Evolutionary conservation across 2,113 vertebrate species (phyloP), one percentile per base, ranked within the genome.

Genomic region (Eretmochelys imbricata): DNA sequence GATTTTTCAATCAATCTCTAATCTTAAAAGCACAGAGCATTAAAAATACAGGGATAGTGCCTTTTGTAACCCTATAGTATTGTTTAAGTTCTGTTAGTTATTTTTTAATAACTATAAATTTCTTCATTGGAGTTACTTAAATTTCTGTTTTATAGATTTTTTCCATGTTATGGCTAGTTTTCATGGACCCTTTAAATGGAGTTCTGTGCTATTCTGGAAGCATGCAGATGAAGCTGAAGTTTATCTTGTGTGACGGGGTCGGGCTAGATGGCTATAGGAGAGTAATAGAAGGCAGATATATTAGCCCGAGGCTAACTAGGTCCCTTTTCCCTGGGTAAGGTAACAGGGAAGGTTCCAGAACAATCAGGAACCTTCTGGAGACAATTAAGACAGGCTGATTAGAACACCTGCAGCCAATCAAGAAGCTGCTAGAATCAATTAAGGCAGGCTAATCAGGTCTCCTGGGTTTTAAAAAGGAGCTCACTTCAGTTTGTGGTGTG

Each of bases 101-200:
- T 27, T 51, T 93, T 94, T 92, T 91, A 96, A 75, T 84, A 94
- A 89, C 29, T 72, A 78, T 65, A 92, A 83, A 88, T 80, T 92
- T 94, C 27, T 96, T 89, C 79, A 54, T 14, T 87, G 88, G 24
- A 89, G 10, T 93, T 79, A n/a, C 72, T 94, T 65, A 25, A 19
- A 72, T 93, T 55, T 94, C 78, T 31, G 0, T 55, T 51, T 86
- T 89, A 90, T 72, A 88, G 85, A 16, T 38, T 91, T 93, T 93
- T 86, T 53, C 81, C 11, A 0, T 55, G 22, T 89, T 89, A 22
- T 5, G 55, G 72, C 54, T 24, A 2, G 19, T 83, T 91, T 79
- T 54, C 93, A 55, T 62, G 75, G 62, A 84, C 82, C 57, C 72
- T 85, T 92, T 53, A 38, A 93, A 4, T n/a, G 85, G n/a, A 86